phyloP scores from a whole-genome alignment of 2,888 invertebrate species.

The Campopleginae sp. region DNA sequence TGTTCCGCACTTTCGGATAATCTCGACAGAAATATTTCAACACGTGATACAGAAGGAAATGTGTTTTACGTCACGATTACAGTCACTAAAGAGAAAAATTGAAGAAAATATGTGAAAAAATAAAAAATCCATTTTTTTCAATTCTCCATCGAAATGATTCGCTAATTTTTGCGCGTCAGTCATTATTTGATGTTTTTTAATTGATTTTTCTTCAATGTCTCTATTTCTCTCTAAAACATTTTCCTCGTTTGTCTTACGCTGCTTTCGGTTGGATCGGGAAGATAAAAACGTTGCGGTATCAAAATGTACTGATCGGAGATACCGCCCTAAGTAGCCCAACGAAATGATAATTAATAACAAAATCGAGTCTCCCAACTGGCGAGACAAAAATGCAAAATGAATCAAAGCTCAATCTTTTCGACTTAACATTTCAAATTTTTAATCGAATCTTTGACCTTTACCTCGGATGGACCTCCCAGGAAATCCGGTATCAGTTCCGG shows the following conservation, averaged over 20 bases:
- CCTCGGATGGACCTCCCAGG: conserved; percentile 94
- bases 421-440: neutral
- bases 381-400: conserved; percentile 23
- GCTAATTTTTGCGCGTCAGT: neutral
- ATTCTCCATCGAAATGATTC: neutral
- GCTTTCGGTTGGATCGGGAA: conserved; percentile 79
- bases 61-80: conserved; percentile 41
- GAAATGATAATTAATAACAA: conserved; percentile 65
- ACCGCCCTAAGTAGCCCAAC: conserved; percentile 79
- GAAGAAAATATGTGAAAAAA: conserved; percentile 15
- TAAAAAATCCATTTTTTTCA: conserved; percentile 6
- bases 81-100: conserved; percentile 33
- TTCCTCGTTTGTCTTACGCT: conserved; percentile 76
- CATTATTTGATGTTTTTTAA: neutral
- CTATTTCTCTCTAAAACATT: conserved; percentile 53
- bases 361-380: conserved; percentile 27
- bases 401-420: conserved; percentile 4
- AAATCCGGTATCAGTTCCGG: conserved; percentile 95
- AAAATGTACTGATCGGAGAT: conserved; percentile 80
- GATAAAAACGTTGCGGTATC: conserved; percentile 83
- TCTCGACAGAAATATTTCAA: conserved; percentile 10
- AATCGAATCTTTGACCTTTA: conserved; percentile 2
- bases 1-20: neutral
- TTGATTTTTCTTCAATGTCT: conserved; percentile 48
- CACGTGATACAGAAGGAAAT: conserved; percentile 45